A percentile compares a stretch with the other conserved stretches of the same genome.
Evolutionary conservation across 2,888 invertebrate species (phyloP).

Genomic region (Amphipoea lucens): DNA sequence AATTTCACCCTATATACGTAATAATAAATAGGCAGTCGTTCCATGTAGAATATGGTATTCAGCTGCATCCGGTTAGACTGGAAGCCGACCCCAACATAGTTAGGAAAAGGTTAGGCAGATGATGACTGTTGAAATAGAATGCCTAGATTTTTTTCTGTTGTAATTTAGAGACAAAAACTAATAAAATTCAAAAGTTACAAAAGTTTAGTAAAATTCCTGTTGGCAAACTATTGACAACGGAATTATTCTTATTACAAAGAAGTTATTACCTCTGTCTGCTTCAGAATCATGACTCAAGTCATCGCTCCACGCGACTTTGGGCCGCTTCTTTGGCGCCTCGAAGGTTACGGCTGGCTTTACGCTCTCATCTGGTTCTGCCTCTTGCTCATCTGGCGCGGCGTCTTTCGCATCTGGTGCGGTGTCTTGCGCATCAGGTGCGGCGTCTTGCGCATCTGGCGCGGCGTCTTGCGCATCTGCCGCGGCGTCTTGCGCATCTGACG

Average conservation of each 20-base stretch:
- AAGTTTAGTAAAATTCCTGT: not conserved
- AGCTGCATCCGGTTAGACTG: not conserved
- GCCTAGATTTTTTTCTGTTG: not conserved
- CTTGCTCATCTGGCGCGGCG: not conserved
- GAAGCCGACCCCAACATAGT: not conserved
- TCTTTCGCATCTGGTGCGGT: not conserved
- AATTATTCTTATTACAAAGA: not conserved
- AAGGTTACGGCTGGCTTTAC: too few species aligned
- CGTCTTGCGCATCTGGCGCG: not conserved
- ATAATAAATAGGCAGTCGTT: not conserved
- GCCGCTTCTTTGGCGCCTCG: slow-evolving; percentile 62
- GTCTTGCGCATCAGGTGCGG: not conserved
- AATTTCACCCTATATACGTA: too few species aligned
- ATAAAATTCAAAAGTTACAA: not conserved
- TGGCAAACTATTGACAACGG: too few species aligned
- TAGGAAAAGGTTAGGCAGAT: not conserved
- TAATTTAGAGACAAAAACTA: not conserved
- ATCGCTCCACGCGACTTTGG: slow-evolving; percentile 87
- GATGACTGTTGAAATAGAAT: not conserved
- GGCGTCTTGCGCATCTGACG: not conserved
- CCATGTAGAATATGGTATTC: not conserved
- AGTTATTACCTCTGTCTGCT: slow-evolving; percentile 84
- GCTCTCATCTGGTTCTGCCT: not conserved
- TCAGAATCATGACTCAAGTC: slow-evolving; percentile 88
- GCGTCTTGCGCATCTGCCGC: not conserved